phyloP scores from a whole-genome alignment of 2,113 vertebrate species.

The Hoplias malabaricus region DNA sequence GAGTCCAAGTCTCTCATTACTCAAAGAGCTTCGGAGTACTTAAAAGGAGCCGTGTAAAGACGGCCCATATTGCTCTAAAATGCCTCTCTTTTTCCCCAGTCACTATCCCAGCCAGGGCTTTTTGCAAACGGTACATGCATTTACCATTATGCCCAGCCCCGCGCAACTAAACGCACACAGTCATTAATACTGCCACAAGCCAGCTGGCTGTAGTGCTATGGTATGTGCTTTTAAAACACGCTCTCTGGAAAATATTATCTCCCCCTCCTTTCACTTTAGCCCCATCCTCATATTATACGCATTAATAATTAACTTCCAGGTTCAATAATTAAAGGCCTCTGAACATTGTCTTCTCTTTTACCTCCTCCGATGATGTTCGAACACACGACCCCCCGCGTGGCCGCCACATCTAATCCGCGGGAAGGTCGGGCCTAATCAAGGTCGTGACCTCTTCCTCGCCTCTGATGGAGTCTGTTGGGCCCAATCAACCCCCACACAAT shows the following conservation, averaged over 20 bases:
- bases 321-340: slow-evolving; percentile 51
- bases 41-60: slow-evolving; percentile 36
- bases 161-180: slow-evolving; percentile 19
- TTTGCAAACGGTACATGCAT: slow-evolving; percentile 52
- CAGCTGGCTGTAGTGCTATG: slow-evolving; percentile 17
- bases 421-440: slow-evolving; percentile 27
- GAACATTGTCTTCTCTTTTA: slow-evolving; percentile 38
- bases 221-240: slow-evolving; percentile 41
- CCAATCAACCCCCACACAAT: too few species aligned
- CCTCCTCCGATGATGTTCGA: slow-evolving; percentile 32
- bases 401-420: slow-evolving; percentile 8
- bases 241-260: slow-evolving; percentile 41
- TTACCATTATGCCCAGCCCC: slow-evolving; percentile 52
- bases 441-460: not conserved
- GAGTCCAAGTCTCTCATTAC: slow-evolving; percentile 50
- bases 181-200: slow-evolving; percentile 40
- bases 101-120: slow-evolving; percentile 25
- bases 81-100: slow-evolving; percentile 35
- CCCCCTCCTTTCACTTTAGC: slow-evolving; percentile 16
- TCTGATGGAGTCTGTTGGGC: not conserved
- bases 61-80: slow-evolving; percentile 34
- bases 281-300: slow-evolving; percentile 36
- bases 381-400: slow-evolving; percentile 19
- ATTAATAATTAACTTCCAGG: slow-evolving; percentile 49
- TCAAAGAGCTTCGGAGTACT: slow-evolving; percentile 26